Evolutionary conservation across 2,797 vertebrate species (phyloP).

Genomic region (Gallinago solitaria): DNA sequence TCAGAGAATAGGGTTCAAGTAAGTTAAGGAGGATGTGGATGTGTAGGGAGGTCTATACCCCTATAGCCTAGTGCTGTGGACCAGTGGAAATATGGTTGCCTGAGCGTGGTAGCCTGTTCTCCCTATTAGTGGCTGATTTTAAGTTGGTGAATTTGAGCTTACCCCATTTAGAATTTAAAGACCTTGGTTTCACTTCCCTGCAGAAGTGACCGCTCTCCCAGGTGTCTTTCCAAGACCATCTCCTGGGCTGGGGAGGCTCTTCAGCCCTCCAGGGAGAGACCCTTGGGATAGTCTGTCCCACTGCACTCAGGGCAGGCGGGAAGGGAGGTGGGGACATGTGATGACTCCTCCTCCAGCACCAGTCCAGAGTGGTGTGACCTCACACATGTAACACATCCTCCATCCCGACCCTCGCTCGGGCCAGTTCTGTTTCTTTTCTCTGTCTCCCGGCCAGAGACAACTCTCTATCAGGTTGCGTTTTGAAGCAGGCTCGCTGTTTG

Average conservation of each 20-base stretch:
- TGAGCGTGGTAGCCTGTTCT: neutral
- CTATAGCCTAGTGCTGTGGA: accelerated
- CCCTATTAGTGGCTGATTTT: neutral
- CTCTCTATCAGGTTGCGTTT: neutral
- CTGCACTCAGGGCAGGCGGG: neutral
- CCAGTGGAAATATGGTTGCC: accelerated
- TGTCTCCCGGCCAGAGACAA: neutral
- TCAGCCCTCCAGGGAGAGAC: neutral
- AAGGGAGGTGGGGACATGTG: neutral
- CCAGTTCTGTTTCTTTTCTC: slow-evolving; percentile 30
- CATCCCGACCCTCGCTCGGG: accelerated
- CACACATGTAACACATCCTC: neutral
- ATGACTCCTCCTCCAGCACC: neutral
- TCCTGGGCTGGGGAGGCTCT: neutral
- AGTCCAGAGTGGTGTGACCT: neutral
- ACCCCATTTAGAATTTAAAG: neutral
- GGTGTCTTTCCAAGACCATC: neutral
- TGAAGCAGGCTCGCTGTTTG: neutral
- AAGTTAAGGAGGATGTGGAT: neutral
- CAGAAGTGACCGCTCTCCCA: neutral
- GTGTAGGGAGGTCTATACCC: neutral
- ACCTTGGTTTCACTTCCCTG: neutral
- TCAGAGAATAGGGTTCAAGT: neutral
- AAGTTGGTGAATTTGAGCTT: neutral
- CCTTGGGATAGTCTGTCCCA: accelerated